Conservation (phyloP, 1,140 invertebrate species). For the Drosophila virilis region DNA sequence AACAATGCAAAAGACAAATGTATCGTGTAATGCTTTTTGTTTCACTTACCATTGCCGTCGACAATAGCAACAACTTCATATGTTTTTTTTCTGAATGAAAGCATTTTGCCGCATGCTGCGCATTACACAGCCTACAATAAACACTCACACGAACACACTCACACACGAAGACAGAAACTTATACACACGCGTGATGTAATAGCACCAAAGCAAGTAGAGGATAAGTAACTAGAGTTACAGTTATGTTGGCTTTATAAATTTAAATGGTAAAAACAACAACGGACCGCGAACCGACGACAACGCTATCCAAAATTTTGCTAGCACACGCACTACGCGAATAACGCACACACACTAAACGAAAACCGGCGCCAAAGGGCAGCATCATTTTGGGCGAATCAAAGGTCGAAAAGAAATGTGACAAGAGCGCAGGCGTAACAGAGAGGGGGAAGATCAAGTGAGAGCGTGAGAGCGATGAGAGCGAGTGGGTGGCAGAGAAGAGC, state of each 20-base stretch:
- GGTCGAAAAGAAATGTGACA: constrained; percentile 24
- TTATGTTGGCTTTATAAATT: constrained; percentile 57
- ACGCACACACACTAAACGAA: constrained; percentile 2
- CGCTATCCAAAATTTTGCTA: constrained; percentile 16
- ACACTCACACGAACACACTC: constrained; percentile 8
- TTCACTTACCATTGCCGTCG: constrained; percentile 46
- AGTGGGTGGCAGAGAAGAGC: constrained; percentile 13
- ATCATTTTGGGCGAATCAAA: constrained; percentile 22
- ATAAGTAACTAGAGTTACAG: constrained; percentile 73
- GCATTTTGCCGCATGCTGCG: constrained; percentile 57
- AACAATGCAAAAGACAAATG: constrained; percentile 53
- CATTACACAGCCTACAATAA: constrained; percentile 35
- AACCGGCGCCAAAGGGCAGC: constrained; percentile 29
- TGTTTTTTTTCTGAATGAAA: constrained; percentile 69
- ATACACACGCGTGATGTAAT: constrained; percentile 62
- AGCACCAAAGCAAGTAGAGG: constrained; percentile 63
- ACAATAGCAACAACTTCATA: constrained; percentile 19
- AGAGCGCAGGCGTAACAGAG: constrained; percentile 10
- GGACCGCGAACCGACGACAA: constrained; percentile 22
- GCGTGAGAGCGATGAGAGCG: neutral
- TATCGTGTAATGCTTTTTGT: constrained; percentile 55
- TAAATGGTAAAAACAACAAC: constrained; percentile 74
- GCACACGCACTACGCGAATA: constrained; percentile 12
- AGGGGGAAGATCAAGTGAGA: neutral
- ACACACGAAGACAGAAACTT: constrained; percentile 20